Evolutionary conservation across 1,140 invertebrate species (phyloP).

Genomic region (Harlomillsia oculata): DNA sequence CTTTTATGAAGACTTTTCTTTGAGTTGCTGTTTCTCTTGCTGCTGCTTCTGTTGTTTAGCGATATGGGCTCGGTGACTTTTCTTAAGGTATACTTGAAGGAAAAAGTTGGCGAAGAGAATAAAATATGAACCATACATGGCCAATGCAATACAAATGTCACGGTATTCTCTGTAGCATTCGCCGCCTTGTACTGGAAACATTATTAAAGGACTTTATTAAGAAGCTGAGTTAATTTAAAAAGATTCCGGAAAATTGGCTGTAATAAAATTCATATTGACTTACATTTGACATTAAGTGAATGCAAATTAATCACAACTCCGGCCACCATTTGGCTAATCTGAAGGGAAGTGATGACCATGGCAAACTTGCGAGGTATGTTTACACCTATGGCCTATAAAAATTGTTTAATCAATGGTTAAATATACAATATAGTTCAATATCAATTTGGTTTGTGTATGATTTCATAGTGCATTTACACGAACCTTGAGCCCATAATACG

Average conservation of each 20-base stretch:
- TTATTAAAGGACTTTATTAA: background rate
- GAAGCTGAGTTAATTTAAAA: background rate
- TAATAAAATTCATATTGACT: slow-evolving; percentile 13
- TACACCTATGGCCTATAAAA: slow-evolving; percentile 2
- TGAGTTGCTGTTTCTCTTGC: too few relatives aligned
- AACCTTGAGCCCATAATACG: slow-evolving; percentile 23
- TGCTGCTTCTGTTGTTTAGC: too few relatives aligned
- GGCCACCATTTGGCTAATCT: slow-evolving; percentile 19
- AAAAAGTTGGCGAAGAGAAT: slow-evolving; percentile 23
- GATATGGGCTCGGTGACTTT: background rate
- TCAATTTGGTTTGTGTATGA: background rate
- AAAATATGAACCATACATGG: slow-evolving; percentile 23
- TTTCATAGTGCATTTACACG: background rate
- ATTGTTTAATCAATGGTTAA: background rate
- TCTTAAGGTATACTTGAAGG: slow-evolving; percentile 14
- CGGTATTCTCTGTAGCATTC: slow-evolving; percentile 15
- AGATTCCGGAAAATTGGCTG: slow-evolving; percentile 7
- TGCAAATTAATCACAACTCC: slow-evolving; percentile 19
- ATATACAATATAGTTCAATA: background rate
- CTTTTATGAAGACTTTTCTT: too few relatives aligned
- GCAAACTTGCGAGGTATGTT: slow-evolving; percentile 22
- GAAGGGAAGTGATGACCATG: slow-evolving; percentile 20
- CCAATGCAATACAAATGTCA: slow-evolving; percentile 14
- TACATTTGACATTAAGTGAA: slow-evolving; percentile 14
- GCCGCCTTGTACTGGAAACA: slow-evolving; percentile 10